A percentile compares a stretch with the other conserved stretches of the same genome.
phyloP scores from a whole-genome alignment of 2,888 invertebrate genomes.

The Nomada hirtipes region DNA sequence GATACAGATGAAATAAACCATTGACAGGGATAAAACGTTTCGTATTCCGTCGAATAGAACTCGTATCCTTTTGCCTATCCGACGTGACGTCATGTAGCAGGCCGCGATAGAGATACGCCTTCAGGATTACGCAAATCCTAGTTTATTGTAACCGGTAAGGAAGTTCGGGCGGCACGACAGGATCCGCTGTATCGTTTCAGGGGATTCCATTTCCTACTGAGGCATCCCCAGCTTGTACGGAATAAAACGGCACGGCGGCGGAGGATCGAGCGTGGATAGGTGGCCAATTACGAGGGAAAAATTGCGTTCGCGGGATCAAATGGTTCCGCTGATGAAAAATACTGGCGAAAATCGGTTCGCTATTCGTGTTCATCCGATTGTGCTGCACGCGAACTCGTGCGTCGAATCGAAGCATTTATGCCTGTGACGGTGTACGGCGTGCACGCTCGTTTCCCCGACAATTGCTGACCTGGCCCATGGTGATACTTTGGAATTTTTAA shows the following conservation, averaged over 20 bases:
- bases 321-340: slow-evolving; percentile 3
- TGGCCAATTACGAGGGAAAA: slow-evolving; percentile 26
- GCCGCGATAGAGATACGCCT: slow-evolving; percentile 34
- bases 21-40: slow-evolving; percentile 30
- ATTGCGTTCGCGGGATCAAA: slow-evolving; percentile 5
- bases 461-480: not conserved
- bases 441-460: not conserved
- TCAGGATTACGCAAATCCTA: slow-evolving; percentile 54
- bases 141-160: slow-evolving; percentile 54
- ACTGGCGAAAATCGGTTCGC: not conserved
- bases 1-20: slow-evolving; percentile 23
- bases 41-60: slow-evolving; percentile 22
- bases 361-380: slow-evolving; percentile 15
- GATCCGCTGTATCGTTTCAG: slow-evolving; percentile 29
- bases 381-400: not conserved
- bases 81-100: slow-evolving; percentile 24
- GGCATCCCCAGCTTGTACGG: slow-evolving; percentile 1
- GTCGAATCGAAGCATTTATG: not conserved
- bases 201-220: slow-evolving; percentile 16
- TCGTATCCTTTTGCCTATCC: slow-evolving; percentile 15
- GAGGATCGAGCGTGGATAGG: not conserved
- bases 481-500: no score
- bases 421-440: no score
- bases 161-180: slow-evolving; percentile 25
- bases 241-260: slow-evolving; percentile 5